Conservation (phyloP, 2,888 invertebrate genomes). For the Ypsolopha scabrella region DNA sequence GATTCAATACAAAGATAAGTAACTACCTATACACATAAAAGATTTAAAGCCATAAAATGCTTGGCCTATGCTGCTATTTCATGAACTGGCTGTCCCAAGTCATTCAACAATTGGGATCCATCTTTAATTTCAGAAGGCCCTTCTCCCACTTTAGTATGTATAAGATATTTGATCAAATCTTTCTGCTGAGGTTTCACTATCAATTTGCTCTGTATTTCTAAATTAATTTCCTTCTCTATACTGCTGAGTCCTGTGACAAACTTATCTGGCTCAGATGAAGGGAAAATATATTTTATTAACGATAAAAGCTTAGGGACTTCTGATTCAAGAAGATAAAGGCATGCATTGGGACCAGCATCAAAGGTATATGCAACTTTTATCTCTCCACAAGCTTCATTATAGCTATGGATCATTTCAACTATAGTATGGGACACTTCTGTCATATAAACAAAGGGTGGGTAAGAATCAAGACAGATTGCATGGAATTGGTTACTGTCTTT, state of each 20-base stretch:
- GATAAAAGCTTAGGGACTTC: conserved; percentile 78
- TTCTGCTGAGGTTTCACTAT: conserved; percentile 39
- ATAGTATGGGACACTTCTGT: conserved; percentile 88
- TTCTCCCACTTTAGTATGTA: conserved; percentile 84
- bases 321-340: conserved; percentile 84
- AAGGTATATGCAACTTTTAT: conserved; percentile 93
- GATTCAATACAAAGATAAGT: not conserved
- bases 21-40: not conserved
- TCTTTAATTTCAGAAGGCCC: conserved; percentile 74
- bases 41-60: not conserved
- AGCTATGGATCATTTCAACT: conserved; percentile 83
- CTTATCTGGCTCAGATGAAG: conserved; percentile 57
- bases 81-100: conserved; percentile 28
- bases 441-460: conserved; percentile 94
- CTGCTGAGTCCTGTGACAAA: conserved; percentile 38
- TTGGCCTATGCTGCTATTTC: not conserved
- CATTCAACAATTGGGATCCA: conserved; percentile 39
- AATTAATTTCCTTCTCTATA: conserved; percentile 15
- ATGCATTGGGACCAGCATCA: conserved; percentile 98
- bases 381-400: conserved; percentile 77
- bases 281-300: conserved; percentile 79
- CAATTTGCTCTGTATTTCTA: conserved; percentile 29
- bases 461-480: conserved; percentile 92
- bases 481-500: conserved; percentile 98
- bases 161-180: conserved; percentile 83